Evolutionary conservation across 1,140 invertebrate genomes (phyloP), one percentile per base, ranked within the genome.

Genomic region (Sitophilus oryzae): DNA sequence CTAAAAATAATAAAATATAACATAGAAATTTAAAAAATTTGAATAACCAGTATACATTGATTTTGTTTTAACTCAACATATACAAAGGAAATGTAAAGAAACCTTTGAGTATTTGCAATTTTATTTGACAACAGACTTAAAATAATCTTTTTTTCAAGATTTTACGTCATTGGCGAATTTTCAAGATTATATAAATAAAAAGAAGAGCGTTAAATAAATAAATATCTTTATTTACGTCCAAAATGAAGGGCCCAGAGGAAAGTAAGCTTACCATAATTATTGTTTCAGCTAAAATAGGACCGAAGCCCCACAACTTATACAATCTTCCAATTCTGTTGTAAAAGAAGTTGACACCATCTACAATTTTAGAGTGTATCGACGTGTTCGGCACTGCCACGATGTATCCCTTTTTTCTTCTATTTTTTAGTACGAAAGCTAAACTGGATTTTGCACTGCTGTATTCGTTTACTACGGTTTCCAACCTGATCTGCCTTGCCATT

Each of bases 201-300:
- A n/a, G n/a, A n/a, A n/a, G n/a, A n/a, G n/a, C n/a, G n/a, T n/a
- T n/a, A n/a, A n/a, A n/a, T n/a, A n/a, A n/a, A n/a, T n/a, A n/a
- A n/a, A n/a, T n/a, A n/a, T n/a, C n/a, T n/a, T n/a, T n/a, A n/a
- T n/a, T n/a, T n/a, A n/a, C n/a, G n/a, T n/a, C n/a, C n/a, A n/a
- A n/a, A n/a, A n/a, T n/a, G n/a, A n/a, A n/a, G n/a, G n/a, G n/a
- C n/a, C n/a, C n/a, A n/a, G n/a, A n/a, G n/a, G n/a, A n/a, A n/a
- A n/a, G n/a, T n/a, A n/a, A n/a, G 54, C 66, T 71, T 72, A 84
- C 82, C 73, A 80, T 76, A 36, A 84, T 65, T 2, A 81, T 69
- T 4, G 84, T 68, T 61, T 81, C 78, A 14, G 74, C 72, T 0
- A 76, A 66, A 0, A 79, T 67, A 0, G 82, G 81, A 22, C 84